Percentiles rank a stretch among this genome's conserved stretches.
These are phyloP conservation scores for Lysiphlebus fabarum DNA, from an alignment of 1,140 invertebrate genomes.

Conservation along the genomic window DNA sequence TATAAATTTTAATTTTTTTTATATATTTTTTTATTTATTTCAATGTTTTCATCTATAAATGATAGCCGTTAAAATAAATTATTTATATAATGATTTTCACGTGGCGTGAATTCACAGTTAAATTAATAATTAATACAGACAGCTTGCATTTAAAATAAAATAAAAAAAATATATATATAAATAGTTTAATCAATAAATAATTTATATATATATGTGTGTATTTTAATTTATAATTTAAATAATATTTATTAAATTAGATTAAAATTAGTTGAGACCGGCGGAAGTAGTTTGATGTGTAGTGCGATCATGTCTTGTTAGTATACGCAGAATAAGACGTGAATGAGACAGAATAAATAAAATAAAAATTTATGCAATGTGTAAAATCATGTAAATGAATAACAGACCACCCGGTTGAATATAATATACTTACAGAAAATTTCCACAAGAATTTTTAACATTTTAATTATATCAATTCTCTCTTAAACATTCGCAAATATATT, in stretches of 20 bases:
- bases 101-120: background rate
- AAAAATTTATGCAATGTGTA: background rate
- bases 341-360: slow-evolving; percentile 25
- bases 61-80: slow-evolving; percentile 12
- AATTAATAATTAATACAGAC: background rate
- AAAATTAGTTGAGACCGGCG: slow-evolving; percentile 25
- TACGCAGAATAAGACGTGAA: slow-evolving; percentile 31
- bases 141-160: no score
- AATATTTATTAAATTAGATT: no score
- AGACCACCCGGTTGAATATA: slow-evolving; percentile 40
- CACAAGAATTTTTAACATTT: slow-evolving; percentile 37
- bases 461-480: slow-evolving; percentile 22
- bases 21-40: background rate
- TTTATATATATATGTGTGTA: no score
- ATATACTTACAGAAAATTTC: slow-evolving; percentile 40
- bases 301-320: slow-evolving; percentile 31
- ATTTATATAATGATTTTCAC: slow-evolving; percentile 22
- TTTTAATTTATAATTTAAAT: no score
- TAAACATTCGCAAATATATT: slow-evolving; percentile 25
- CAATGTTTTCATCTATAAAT: background rate
- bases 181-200: no score
- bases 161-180: no score
- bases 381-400: slow-evolving; percentile 7
- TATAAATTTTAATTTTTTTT: no score
- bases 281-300: slow-evolving; percentile 32